phyloP scores from a whole-genome alignment of 2,888 invertebrate genomes.

The Zaprionus obscuricornis region DNA sequence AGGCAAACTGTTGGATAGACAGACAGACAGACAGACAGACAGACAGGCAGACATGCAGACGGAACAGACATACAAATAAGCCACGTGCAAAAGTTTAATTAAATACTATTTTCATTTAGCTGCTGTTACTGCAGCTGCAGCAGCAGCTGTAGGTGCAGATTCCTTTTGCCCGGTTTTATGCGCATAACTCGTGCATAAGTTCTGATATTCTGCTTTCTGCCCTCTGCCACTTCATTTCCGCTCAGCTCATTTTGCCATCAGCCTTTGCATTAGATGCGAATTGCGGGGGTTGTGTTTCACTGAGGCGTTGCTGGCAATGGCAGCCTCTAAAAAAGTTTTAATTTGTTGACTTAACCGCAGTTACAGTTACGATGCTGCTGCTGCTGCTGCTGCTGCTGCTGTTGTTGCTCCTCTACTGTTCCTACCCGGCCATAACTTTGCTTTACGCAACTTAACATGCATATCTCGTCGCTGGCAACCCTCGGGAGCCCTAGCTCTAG shows the following conservation, averaged over 20 bases:
- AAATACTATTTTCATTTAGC: conserved; percentile 69
- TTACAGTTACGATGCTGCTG: conserved; percentile 65
- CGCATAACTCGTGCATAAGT: conserved; percentile 75
- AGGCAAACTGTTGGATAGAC: conserved; percentile 4
- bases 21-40: conserved; percentile 12
- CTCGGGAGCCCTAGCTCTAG: conserved; percentile 41
- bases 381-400: conserved; percentile 25
- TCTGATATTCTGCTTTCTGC: conserved; percentile 27
- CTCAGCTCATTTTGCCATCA: conserved; percentile 19
- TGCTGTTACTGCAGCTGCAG: conserved; percentile 10
- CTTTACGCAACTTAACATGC: conserved; percentile 76
- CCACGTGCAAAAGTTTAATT: conserved; percentile 76
- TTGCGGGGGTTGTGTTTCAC: conserved; percentile 5
- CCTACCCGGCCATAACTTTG: conserved; percentile 71
- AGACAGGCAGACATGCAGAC: not conserved
- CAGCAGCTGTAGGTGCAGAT: too few species aligned
- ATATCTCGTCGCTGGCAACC: conserved; percentile 71
- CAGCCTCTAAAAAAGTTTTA: conserved; percentile 68
- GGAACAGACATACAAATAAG: conserved; percentile 3
- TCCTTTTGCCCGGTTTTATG: conserved; percentile 55
- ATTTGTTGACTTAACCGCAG: conserved; percentile 79
- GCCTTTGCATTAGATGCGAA: conserved; percentile 39
- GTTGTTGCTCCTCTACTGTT: conserved; percentile 9
- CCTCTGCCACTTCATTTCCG: not conserved
- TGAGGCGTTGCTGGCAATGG: conserved; percentile 10